A percentile compares a stretch with the other conserved stretches of the same genome.
phyloP scores from a whole-genome alignment of 2,113 vertebrate genomes.

The Gavialis gangeticus region DNA sequence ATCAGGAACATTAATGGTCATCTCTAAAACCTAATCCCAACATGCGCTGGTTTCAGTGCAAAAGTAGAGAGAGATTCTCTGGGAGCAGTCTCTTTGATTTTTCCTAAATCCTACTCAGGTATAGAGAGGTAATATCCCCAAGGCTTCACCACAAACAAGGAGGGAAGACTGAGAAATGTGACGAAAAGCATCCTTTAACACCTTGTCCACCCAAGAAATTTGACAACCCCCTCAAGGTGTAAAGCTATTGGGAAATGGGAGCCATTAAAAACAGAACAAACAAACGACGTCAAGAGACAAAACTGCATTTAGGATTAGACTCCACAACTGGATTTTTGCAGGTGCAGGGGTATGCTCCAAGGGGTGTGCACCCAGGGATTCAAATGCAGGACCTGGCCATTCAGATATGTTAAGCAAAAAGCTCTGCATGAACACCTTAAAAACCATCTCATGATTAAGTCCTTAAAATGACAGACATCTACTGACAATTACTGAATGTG shows the following conservation, averaged over 20 bases:
- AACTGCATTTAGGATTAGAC: neutral
- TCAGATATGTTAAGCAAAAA: neutral
- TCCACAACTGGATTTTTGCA: neutral
- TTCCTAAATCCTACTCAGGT: neutral
- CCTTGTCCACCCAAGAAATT: neutral
- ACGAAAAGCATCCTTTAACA: fast-evolving
- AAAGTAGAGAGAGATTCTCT: neutral
- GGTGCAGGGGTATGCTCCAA: neutral
- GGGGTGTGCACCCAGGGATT: neutral
- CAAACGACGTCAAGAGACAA: neutral
- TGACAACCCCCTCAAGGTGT: neutral
- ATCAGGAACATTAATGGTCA: no score
- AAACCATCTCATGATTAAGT: neutral
- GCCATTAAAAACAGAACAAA: neutral
- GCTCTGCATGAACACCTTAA: neutral
- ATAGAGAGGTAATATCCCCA: neutral
- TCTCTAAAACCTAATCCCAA: neutral
- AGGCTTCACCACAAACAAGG: neutral
- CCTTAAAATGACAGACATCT: conserved; percentile 2
- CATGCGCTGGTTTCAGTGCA: neutral
- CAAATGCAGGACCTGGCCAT: neutral
- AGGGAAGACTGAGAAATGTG: neutral
- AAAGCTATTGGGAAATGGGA: fast-evolving
- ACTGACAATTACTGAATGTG: conserved; percentile 9
- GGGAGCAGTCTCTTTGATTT: neutral